phyloP scores from a whole-genome alignment of 2,113 vertebrate genomes.

The Halichoerus grypus region DNA sequence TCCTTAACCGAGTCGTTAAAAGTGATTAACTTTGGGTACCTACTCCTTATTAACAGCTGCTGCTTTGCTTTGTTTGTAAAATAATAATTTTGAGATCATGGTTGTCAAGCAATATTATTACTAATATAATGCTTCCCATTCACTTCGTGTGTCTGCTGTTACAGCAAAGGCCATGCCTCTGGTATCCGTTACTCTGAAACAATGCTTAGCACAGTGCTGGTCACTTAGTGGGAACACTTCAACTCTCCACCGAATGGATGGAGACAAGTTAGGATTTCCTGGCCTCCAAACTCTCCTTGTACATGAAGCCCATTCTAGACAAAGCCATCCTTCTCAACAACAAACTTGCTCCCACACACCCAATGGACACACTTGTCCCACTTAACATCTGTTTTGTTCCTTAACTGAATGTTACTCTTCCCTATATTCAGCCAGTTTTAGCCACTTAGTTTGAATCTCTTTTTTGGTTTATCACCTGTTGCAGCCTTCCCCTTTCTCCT shows the following conservation, averaged over 20 bases:
- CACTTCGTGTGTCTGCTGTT: background rate
- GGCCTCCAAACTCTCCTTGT: background rate
- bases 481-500: background rate
- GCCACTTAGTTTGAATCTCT: background rate
- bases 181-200: background rate
- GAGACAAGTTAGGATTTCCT: background rate
- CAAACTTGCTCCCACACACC: background rate
- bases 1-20: background rate
- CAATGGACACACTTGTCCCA: background rate
- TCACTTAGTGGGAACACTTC: background rate
- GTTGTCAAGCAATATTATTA: slow-evolving; percentile 54
- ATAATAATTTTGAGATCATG: slow-evolving; percentile 38
- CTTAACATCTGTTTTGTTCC: background rate
- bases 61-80: slow-evolving; percentile 49
- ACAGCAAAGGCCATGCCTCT: background rate
- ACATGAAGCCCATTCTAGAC: background rate
- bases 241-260: background rate
- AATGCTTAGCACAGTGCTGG: background rate
- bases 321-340: background rate
- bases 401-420: background rate
- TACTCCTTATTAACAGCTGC: background rate
- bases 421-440: background rate
- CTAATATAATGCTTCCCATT: background rate
- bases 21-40: slow-evolving; percentile 24
- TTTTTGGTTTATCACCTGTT: background rate